These are phyloP conservation scores for Mugil cephalus DNA, from an alignment of 2,113 vertebrate genomes.

Conservation along the genomic window DNA sequence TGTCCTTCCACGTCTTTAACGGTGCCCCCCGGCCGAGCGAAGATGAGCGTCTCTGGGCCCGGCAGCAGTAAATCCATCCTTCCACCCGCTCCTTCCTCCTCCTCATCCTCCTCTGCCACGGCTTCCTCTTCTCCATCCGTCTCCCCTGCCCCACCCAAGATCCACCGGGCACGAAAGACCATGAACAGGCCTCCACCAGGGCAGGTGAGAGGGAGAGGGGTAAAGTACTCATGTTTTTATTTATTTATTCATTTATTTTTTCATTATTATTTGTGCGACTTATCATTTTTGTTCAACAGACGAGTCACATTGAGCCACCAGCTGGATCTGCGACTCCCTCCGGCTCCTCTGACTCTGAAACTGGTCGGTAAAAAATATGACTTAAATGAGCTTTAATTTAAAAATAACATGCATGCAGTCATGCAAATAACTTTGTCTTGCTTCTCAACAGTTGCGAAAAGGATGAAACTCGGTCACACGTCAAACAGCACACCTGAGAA, in stretches of 20 bases:
- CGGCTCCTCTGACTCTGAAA: conserved; percentile 71
- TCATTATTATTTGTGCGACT: background rate
- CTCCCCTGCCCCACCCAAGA: conserved; percentile 80
- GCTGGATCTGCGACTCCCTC: conserved; percentile 48
- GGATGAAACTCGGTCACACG: conserved; percentile 72
- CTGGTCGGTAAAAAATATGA: conserved; percentile 49
- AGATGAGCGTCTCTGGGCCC: conserved; percentile 91
- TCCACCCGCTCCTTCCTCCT: conserved; percentile 78
- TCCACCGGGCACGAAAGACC: conserved; percentile 92
- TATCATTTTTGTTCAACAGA: conserved; percentile 47
- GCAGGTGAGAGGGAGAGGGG: conserved; percentile 80
- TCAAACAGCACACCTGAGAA: conserved; percentile 52
- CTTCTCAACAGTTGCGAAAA: conserved; percentile 71
- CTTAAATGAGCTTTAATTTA: background rate
- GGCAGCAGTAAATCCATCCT: conserved; percentile 82
- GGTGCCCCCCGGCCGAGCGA: conserved; percentile 85
- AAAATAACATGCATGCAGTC: too few relatives aligned
- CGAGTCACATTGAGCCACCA: conserved; percentile 59
- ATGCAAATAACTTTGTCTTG: background rate
- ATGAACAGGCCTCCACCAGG: conserved; percentile 87
- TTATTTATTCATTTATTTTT: too few relatives aligned
- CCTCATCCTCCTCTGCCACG: conserved; percentile 78
- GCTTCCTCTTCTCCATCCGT: conserved; percentile 76
- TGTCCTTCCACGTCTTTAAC: conserved; percentile 80
- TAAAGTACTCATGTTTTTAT: background rate